Percentiles rank a stretch among this genome's conserved stretches.
Evolutionary conservation across 2,113 vertebrate species (phyloP).

Genomic region (Laticauda colubrina): DNA sequence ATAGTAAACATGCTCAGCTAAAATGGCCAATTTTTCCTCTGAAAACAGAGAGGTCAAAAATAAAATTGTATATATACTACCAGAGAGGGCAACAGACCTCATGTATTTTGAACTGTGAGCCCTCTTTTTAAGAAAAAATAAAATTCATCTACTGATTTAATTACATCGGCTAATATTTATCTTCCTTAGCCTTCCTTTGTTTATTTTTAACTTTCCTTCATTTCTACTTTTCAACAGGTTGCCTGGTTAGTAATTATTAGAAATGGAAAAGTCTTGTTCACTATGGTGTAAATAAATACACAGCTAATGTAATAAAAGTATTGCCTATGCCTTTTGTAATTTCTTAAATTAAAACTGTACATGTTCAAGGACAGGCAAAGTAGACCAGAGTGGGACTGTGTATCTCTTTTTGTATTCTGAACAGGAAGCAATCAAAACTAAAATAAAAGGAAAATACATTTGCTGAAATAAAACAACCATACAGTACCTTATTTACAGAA

Average conservation of each 20-base stretch:
- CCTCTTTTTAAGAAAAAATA: background rate
- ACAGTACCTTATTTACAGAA: background rate
- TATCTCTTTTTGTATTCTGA: background rate
- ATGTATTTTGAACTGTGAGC: background rate
- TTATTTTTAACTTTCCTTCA: background rate
- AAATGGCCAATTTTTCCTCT: background rate
- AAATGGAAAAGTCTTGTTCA: background rate
- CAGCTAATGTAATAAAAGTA: background rate
- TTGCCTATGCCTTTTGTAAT: too few relatives aligned
- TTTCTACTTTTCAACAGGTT: background rate
- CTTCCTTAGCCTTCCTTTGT: background rate
- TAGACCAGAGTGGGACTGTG: fast-evolving
- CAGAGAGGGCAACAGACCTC: background rate
- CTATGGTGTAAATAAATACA: background rate
- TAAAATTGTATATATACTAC: background rate
- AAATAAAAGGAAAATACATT: background rate
- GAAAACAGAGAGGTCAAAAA: background rate
- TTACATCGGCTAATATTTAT: background rate
- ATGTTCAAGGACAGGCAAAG: background rate
- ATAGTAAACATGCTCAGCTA: background rate
- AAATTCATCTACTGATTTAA: background rate
- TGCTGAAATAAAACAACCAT: background rate
- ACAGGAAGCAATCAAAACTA: background rate
- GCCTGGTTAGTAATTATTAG: background rate
- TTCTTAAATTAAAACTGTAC: background rate